phyloP scores from a whole-genome alignment of 1,140 invertebrate species.

The roundworm (Caenorhabditis elegans) region DNA sequence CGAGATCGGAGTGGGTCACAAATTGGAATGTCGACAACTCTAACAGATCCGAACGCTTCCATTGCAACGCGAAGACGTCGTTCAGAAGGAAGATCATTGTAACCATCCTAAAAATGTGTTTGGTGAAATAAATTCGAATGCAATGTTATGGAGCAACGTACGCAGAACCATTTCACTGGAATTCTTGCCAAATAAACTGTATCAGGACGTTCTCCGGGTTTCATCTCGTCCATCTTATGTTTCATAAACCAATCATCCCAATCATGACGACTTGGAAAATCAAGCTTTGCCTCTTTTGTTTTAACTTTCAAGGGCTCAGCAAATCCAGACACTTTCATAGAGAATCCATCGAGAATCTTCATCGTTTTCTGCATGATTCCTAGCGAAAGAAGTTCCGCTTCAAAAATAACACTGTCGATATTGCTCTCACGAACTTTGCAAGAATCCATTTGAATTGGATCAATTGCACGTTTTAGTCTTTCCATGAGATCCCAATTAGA shows the following conservation, averaged over 20 bases:
- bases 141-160: background rate
- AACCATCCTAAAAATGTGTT: conserved; percentile 30
- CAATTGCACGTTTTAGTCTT: conserved; percentile 31
- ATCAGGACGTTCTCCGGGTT: conserved; percentile 36
- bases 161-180: conserved; percentile 42
- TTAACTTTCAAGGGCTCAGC: conserved; percentile 26
- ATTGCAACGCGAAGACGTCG: background rate
- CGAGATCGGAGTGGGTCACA: conserved; percentile 28
- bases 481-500: conserved; percentile 49
- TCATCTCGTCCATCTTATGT: conserved; percentile 22
- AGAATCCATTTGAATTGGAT: conserved; percentile 40
- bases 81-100: conserved; percentile 18
- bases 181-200: conserved; percentile 39
- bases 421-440: conserved; percentile 42
- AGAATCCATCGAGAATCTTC: conserved; percentile 31
- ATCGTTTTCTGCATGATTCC: conserved; percentile 37
- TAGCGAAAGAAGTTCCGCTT: conserved; percentile 29
- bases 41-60: conserved; percentile 14
- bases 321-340: conserved; percentile 42
- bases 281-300: conserved; percentile 29
- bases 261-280: conserved; percentile 38
- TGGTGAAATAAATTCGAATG: background rate
- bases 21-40: conserved; percentile 34
- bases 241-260: conserved; percentile 42
- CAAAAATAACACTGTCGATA: conserved; percentile 35